Conservation (phyloP, 2,888 invertebrate species). For the Phortica okadai region DNA sequence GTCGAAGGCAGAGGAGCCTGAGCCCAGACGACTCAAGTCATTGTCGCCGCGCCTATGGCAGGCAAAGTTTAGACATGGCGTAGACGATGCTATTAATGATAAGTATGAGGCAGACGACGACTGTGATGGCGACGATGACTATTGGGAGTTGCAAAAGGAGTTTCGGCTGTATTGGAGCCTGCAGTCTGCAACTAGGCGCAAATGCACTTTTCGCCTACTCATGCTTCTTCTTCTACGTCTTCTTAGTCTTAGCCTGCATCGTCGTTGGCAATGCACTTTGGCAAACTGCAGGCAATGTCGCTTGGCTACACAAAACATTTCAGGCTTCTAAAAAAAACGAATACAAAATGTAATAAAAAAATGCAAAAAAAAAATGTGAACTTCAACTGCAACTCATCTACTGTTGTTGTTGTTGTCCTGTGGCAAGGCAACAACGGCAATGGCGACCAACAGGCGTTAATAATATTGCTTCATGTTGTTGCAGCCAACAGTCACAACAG, state of each 20-base stretch:
- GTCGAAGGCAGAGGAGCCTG: constrained; percentile 25
- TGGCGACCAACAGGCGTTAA: constrained; percentile 70
- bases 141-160: neutral
- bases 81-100: neutral
- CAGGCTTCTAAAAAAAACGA: constrained; percentile 52
- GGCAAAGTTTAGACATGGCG: constrained; percentile 14
- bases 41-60: neutral
- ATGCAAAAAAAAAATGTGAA: constrained; percentile 38
- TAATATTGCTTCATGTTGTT: constrained; percentile 53
- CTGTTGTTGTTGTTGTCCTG: neutral
- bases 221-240: constrained; percentile 22
- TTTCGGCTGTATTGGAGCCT: too few species aligned
- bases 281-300: neutral
- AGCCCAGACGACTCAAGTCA: neutral
- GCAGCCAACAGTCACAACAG: constrained; percentile 47
- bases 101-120: constrained; percentile 1
- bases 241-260: constrained; percentile 3
- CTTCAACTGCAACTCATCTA: constrained; percentile 41
- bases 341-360: constrained; percentile 37
- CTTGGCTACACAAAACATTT: too few species aligned
- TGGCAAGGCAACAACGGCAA: constrained; percentile 41
- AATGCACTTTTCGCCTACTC: constrained; percentile 50
- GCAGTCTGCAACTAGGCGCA: constrained; percentile 37
- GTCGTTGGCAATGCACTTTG: constrained; percentile 60
- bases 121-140: neutral